Conservation (phyloP, 2,113 vertebrate species). For the Percina caprodes region DNA sequence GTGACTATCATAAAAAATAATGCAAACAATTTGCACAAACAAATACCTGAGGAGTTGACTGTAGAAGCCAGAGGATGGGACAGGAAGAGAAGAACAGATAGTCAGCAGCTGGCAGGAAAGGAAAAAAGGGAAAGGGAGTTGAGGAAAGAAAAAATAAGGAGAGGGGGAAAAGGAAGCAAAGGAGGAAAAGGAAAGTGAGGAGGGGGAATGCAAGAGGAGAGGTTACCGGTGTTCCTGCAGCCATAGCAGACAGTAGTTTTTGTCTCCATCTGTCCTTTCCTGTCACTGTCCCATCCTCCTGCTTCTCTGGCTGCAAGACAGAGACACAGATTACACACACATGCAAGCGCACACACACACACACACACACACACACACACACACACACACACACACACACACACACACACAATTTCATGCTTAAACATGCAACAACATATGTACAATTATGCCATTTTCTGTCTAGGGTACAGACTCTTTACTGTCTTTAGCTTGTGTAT, state of each 20-base stretch:
- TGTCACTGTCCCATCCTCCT: conserved; percentile 80
- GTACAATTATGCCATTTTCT: not conserved
- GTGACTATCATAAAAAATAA: not conserved
- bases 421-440: not conserved
- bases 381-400: conserved; percentile 33
- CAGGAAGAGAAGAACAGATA: conserved; percentile 75
- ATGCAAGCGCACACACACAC: conserved; percentile 56
- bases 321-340: conserved; percentile 68
- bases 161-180: not conserved
- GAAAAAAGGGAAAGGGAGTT: not conserved
- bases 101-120: conserved; percentile 61
- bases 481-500: no score
- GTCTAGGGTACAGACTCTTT: no score
- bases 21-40: not conserved
- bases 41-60: conserved; percentile 60
- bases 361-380: conserved; percentile 49
- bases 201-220: not conserved
- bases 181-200: not conserved
- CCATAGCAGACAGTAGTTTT: conserved; percentile 84
- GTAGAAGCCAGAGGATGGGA: conserved; percentile 63
- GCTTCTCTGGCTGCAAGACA: conserved; percentile 84
- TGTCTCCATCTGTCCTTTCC: conserved; percentile 87
- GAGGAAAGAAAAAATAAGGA: not conserved
- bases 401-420: conserved; percentile 26
- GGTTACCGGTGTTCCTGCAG: conserved; percentile 81